Percentiles rank a stretch among this genome's conserved stretches.
These are phyloP conservation scores for Fregata magnificens DNA, from an alignment of 2,113 vertebrate species.

Conservation along the genomic window DNA sequence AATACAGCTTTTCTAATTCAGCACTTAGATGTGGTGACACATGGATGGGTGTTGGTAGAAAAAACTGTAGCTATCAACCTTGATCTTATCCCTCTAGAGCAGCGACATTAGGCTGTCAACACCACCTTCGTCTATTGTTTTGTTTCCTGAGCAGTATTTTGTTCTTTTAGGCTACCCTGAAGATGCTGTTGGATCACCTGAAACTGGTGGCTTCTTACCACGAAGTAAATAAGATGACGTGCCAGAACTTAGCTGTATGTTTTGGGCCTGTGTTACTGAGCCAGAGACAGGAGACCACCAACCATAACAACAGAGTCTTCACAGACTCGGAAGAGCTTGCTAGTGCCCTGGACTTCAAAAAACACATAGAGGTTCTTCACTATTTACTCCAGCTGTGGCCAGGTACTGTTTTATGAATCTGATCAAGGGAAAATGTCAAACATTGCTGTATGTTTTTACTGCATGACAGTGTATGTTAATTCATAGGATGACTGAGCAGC, in stretches of 20 bases:
- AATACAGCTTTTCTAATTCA: not conserved
- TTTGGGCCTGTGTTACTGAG: conserved; percentile 95
- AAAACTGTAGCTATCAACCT: not conserved
- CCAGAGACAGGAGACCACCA: conserved; percentile 90
- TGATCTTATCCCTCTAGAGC: not conserved
- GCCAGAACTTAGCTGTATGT: conserved; percentile 97
- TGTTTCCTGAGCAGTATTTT: conserved; percentile 23
- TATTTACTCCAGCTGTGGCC: conserved; percentile 98
- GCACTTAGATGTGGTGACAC: not conserved
- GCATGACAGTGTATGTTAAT: not conserved
- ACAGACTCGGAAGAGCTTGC: conserved; percentile 96
- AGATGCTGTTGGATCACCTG: conserved; percentile 92
- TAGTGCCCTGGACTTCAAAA: conserved; percentile 97
- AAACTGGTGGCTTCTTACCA: conserved; percentile 94
- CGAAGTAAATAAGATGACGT: conserved; percentile 96
- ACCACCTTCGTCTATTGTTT: not conserved
- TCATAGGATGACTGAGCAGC: not conserved
- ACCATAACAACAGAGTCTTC: conserved; percentile 92
- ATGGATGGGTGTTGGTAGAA: not conserved
- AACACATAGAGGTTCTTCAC: conserved; percentile 98
- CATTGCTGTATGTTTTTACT: not conserved
- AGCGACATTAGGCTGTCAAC: not conserved
- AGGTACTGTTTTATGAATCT: conserved; percentile 75
- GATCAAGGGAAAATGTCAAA: not conserved
- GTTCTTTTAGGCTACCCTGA: conserved; percentile 84